A percentile compares a stretch with the other conserved stretches of the same genome.
Conservation (phyloP, 2,113 vertebrate species). For the Nycticorax nycticorax region DNA sequence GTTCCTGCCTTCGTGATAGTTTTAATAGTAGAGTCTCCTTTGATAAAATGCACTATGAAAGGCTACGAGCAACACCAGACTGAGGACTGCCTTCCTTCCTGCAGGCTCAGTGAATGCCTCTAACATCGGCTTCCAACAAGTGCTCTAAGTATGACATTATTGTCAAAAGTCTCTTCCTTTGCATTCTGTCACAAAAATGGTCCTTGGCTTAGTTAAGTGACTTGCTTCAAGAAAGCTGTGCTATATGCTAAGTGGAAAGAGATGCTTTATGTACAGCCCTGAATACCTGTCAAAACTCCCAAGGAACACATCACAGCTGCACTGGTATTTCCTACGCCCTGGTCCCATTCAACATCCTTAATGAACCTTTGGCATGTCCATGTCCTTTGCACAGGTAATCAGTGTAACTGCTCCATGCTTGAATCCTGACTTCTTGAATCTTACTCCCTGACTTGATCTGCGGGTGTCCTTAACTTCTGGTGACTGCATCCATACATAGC, state of each 20-base stretch:
- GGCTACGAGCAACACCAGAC: background rate
- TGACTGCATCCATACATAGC: background rate
- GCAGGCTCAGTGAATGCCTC: background rate
- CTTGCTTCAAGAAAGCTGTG: background rate
- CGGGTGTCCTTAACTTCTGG: background rate
- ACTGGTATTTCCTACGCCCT: background rate
- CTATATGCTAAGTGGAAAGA: background rate
- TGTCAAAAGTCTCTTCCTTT: background rate
- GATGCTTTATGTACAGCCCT: background rate
- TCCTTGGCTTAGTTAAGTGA: background rate
- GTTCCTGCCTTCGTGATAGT: background rate
- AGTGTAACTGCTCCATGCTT: background rate
- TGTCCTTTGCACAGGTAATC: background rate
- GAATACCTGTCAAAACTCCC: background rate
- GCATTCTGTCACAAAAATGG: background rate
- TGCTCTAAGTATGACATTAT: background rate
- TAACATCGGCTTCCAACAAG: background rate
- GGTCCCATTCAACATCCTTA: too few species aligned
- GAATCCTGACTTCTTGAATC: background rate
- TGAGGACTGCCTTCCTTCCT: background rate
- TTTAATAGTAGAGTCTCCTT: background rate
- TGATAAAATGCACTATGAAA: background rate
- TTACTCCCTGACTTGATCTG: background rate
- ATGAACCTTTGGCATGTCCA: background rate
- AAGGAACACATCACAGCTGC: background rate